Percentiles rank a stretch among this genome's conserved stretches.
phyloP scores from a whole-genome alignment of 2,797 vertebrate genomes.

The Artibeus lituratus region DNA sequence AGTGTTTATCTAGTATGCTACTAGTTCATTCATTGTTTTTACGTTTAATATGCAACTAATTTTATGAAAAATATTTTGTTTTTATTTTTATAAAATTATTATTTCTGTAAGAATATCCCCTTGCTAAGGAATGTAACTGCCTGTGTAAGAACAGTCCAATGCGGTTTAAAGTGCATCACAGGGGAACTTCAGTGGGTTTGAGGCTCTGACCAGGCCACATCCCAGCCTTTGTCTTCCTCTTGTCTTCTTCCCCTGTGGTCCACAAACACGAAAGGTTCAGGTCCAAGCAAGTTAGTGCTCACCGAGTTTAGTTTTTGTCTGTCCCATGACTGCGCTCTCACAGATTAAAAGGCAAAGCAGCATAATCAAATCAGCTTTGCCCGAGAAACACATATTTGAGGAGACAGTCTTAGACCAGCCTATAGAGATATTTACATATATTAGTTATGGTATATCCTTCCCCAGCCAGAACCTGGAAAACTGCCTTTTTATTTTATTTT shows the following conservation, averaged over 20 bases:
- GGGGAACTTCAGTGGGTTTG: background rate
- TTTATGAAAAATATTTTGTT: background rate
- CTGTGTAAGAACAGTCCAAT: background rate
- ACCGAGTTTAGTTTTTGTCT: background rate
- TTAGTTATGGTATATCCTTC: background rate
- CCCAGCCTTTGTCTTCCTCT: background rate
- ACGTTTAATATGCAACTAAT: background rate
- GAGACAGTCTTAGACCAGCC: background rate
- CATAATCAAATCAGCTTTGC: background rate
- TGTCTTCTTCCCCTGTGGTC: background rate
- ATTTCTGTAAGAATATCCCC: background rate
- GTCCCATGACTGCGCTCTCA: background rate
- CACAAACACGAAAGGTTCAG: background rate
- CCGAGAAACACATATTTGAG: background rate
- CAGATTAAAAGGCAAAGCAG: background rate
- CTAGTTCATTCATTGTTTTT: background rate
- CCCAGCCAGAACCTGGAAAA: background rate
- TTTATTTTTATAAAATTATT: background rate
- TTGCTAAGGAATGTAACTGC: background rate
- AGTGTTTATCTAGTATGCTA: background rate
- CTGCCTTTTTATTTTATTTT: background rate
- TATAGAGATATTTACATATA: background rate
- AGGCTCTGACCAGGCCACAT: background rate
- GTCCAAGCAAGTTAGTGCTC: background rate
- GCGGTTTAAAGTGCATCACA: background rate